Percentiles rank a stretch among this genome's conserved stretches.
phyloP scores from a whole-genome alignment of 2,888 invertebrate species.

The Zygothrica quintamaculata region DNA sequence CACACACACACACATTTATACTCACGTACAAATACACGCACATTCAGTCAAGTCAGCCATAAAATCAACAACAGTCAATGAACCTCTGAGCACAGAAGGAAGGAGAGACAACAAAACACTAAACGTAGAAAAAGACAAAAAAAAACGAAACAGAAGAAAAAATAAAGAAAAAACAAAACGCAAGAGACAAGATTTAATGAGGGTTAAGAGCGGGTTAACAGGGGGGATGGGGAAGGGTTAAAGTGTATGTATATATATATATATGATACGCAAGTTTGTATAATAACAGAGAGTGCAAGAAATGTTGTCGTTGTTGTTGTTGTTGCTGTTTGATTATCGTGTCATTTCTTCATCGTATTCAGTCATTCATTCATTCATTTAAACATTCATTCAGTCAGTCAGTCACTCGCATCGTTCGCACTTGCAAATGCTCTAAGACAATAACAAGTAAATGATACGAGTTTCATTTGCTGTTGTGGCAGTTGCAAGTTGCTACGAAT shows the following conservation, averaged over 20 bases:
- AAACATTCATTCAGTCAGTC: slow-evolving; percentile 44
- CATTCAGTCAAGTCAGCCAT: slow-evolving; percentile 58
- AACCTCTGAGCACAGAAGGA: slow-evolving; percentile 57
- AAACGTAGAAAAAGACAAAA: slow-evolving; percentile 40
- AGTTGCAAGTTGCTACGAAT: slow-evolving; percentile 47
- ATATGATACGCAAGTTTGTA: slow-evolving; percentile 32
- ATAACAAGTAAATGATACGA: slow-evolving; percentile 71
- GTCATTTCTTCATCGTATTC: slow-evolving; percentile 65
- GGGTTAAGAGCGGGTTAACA: not conserved
- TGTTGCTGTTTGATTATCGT: slow-evolving; percentile 65
- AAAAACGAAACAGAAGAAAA: not conserved
- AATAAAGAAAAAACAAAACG: slow-evolving; percentile 1
- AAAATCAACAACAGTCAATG: slow-evolving; percentile 76
- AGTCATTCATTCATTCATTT: slow-evolving; percentile 55
- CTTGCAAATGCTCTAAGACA: slow-evolving; percentile 50
- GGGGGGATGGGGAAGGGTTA: not conserved
- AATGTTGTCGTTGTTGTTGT: slow-evolving; percentile 30
- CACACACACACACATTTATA: slow-evolving; percentile 16
- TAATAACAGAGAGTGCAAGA: slow-evolving; percentile 50
- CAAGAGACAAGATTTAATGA: slow-evolving; percentile 25
- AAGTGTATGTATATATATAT: not conserved
- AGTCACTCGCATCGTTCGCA: slow-evolving; percentile 37
- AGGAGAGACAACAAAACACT: slow-evolving; percentile 30
- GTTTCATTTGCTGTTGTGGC: slow-evolving; percentile 36
- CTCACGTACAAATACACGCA: slow-evolving; percentile 33